Evolutionary conservation across 2,797 vertebrate species (phyloP).

Genomic region (Gallinago nigripennis): DNA sequence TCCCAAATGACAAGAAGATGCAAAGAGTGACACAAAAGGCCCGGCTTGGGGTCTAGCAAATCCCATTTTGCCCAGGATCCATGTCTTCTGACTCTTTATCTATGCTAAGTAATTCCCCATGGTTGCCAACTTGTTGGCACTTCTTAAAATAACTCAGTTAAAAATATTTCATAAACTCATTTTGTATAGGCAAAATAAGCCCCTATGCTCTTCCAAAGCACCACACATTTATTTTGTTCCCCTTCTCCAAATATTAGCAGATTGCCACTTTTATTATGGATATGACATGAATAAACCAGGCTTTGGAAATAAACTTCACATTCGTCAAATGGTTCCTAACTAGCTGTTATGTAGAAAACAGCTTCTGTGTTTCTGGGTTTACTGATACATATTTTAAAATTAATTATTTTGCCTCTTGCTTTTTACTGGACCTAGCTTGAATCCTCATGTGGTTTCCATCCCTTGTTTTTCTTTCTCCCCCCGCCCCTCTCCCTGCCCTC

Average conservation of each 20-base stretch:
- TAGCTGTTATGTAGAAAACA: neutral
- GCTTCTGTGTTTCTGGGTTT: neutral
- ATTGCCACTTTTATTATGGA: neutral
- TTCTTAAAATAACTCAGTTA: conserved; percentile 29
- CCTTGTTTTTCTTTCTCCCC: rapidly evolving
- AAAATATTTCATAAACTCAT: neutral
- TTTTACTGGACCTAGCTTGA: neutral
- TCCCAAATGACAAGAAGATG: neutral
- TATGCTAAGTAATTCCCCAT: neutral
- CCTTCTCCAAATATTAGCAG: neutral
- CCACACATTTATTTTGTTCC: neutral
- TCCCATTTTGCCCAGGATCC: neutral
- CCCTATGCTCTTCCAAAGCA: neutral
- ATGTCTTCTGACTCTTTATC: neutral
- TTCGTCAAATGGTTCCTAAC: neutral
- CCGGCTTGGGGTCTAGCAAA: neutral
- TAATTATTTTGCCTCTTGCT: neutral
- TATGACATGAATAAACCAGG: neutral
- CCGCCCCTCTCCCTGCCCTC: too few species aligned
- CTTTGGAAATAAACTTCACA: neutral
- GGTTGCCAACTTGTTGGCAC: neutral
- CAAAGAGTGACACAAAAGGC: neutral
- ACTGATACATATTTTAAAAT: neutral
- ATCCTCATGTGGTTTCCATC: neutral
- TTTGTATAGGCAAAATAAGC: neutral